A percentile compares a stretch with the other conserved stretches of the same genome.
These are phyloP conservation scores for Megaleporinus macrocephalus DNA, from an alignment of 2,113 vertebrate species.

Conservation along the genomic window DNA sequence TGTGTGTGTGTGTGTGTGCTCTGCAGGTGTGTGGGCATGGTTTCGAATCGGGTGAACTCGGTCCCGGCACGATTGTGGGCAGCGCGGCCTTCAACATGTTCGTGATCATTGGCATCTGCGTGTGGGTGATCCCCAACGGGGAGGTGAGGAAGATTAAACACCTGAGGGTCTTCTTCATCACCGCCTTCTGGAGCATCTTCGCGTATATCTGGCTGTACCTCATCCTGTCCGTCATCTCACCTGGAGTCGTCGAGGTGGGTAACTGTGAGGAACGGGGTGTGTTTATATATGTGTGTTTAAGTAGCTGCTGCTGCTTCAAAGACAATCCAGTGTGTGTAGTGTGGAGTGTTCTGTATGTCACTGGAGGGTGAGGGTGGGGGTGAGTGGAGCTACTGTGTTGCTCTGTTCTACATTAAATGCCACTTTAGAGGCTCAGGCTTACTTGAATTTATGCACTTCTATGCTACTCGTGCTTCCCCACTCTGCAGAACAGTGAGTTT, in stretches of 20 bases:
- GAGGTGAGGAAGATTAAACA: slow-evolving; percentile 93
- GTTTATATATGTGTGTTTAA: slow-evolving; percentile 4
- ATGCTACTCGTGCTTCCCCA: not conserved
- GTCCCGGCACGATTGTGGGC: slow-evolving; percentile 93
- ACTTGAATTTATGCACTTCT: not conserved
- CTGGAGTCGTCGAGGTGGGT: slow-evolving; percentile 84
- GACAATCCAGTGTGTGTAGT: slow-evolving; percentile 8
- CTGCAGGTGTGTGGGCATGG: slow-evolving; percentile 87
- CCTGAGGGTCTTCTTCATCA: slow-evolving; percentile 94
- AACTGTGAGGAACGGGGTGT: not conserved
- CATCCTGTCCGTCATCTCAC: slow-evolving; percentile 90
- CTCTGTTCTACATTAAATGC: not conserved
- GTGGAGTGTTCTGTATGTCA: not conserved
- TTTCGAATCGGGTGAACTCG: slow-evolving; percentile 88
- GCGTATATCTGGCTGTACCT: slow-evolving; percentile 98
- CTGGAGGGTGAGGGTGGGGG: not conserved
- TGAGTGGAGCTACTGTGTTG: not conserved
- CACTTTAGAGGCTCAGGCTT: not conserved
- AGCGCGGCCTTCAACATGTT: slow-evolving; percentile 99
- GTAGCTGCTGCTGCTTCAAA: no score
- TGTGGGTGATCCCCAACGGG: slow-evolving; percentile 88
- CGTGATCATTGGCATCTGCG: slow-evolving; percentile 91
- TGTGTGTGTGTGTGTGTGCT: not conserved
- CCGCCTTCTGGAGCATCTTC: slow-evolving; percentile 97
- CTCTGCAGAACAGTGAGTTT: not conserved